Evolutionary conservation across 1,140 invertebrate species (phyloP).

Genomic region (Apolygus lucorum): DNA sequence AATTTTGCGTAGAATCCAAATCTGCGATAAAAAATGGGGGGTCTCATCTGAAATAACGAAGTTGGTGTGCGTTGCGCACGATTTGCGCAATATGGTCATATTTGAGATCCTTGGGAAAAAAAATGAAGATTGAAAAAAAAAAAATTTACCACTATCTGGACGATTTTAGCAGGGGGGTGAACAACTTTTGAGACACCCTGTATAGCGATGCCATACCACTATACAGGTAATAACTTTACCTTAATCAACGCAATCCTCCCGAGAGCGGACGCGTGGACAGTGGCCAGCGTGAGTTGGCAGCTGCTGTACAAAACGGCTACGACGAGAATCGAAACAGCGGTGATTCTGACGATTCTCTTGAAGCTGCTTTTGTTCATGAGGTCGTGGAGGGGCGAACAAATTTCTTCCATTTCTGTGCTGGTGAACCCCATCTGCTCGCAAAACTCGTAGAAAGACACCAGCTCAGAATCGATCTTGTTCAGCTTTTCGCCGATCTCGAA

Average conservation of each 20-base stretch:
- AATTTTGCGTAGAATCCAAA: too few relatives aligned
- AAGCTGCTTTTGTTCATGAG: not conserved
- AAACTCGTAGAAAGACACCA: slow-evolving; percentile 51
- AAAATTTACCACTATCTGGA: too few relatives aligned
- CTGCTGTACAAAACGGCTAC: slow-evolving; percentile 42
- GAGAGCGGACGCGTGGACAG: slow-evolving; percentile 50
- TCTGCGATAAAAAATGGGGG: too few relatives aligned
- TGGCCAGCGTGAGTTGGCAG: slow-evolving; percentile 43
- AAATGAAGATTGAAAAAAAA: too few relatives aligned
- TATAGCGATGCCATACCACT: not conserved
- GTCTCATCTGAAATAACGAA: too few relatives aligned
- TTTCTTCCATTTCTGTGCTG: slow-evolving; percentile 55
- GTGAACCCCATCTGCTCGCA: slow-evolving; percentile 58
- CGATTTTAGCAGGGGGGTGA: too few relatives aligned
- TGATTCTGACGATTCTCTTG: slow-evolving; percentile 19
- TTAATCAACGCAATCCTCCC: slow-evolving; percentile 55
- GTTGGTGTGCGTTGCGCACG: too few relatives aligned
- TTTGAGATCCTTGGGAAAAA: too few relatives aligned
- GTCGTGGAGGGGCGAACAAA: slow-evolving; percentile 55
- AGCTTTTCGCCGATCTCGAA: slow-evolving; percentile 36
- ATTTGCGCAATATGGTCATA: too few relatives aligned
- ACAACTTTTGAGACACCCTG: too few relatives aligned
- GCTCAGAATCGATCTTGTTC: slow-evolving; percentile 46
- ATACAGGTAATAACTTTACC: slow-evolving; percentile 19
- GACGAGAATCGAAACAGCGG: slow-evolving; percentile 41